Evolutionary conservation across 2,888 invertebrate genomes (phyloP).

Genomic region (Trissolcus brochymenae): DNA sequence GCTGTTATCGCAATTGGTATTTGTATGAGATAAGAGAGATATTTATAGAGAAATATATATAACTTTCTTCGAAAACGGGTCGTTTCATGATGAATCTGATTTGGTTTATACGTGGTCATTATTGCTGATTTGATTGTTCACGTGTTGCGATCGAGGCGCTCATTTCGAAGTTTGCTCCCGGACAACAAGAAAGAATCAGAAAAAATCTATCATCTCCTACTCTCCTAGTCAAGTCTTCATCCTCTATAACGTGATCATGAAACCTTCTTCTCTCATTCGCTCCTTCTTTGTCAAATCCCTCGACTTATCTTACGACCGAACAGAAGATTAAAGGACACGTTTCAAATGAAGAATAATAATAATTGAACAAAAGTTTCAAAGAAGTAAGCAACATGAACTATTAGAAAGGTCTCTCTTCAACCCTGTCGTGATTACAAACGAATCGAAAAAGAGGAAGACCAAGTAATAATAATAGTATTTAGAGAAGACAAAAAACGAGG

Average conservation of each 20-base stretch:
- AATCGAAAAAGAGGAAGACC: constrained; percentile 55
- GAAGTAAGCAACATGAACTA: constrained; percentile 40
- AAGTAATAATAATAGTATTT: constrained; percentile 61
- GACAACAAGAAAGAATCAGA: constrained; percentile 54
- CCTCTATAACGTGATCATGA: constrained; percentile 37
- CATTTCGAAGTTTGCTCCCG: constrained; percentile 68
- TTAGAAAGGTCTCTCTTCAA: constrained; percentile 58
- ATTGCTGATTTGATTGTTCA: constrained; percentile 42
- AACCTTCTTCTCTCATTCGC: constrained; percentile 27
- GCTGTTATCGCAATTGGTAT: constrained; percentile 52
- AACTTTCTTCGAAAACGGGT: constrained; percentile 43
- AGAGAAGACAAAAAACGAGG: constrained; percentile 25
- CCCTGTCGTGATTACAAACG: constrained; percentile 55
- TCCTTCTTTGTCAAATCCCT: constrained; percentile 32
- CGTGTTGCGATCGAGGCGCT: constrained; percentile 46
- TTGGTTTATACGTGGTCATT: constrained; percentile 29
- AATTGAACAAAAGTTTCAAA: constrained; percentile 51
- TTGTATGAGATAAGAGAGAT: constrained; percentile 48
- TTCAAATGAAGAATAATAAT: constrained; percentile 39
- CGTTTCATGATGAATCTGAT: constrained; percentile 39
- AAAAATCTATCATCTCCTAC: constrained; percentile 59
- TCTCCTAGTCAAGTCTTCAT: constrained; percentile 47
- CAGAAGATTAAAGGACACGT: constrained; percentile 30
- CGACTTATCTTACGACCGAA: constrained; percentile 52
- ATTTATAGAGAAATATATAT: constrained; percentile 52